These are phyloP conservation scores for Spodoptera frugiperda DNA, from an alignment of 1,140 invertebrate species.

Conservation along the genomic window DNA sequence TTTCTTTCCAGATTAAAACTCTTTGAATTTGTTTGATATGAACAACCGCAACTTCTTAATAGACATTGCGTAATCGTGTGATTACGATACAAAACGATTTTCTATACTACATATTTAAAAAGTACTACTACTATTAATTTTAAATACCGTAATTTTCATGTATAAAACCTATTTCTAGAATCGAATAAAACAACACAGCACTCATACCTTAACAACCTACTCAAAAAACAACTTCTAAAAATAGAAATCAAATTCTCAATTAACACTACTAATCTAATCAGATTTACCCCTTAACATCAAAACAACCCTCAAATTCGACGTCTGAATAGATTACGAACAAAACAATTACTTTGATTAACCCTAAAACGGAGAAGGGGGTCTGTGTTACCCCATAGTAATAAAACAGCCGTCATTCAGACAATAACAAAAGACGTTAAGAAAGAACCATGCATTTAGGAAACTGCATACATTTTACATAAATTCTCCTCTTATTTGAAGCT, in stretches of 20 bases:
- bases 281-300: background rate
- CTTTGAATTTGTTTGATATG: too few relatives aligned
- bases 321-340: slow-evolving; percentile 23
- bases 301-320: slow-evolving; percentile 14
- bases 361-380: background rate
- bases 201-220: background rate
- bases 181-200: background rate
- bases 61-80: too few relatives aligned
- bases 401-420: background rate
- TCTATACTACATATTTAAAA: too few relatives aligned
- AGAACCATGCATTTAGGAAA: slow-evolving; percentile 10
- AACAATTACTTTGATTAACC: slow-evolving; percentile 41
- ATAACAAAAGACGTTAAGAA: slow-evolving; percentile 9
- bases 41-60: too few relatives aligned
- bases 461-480: slow-evolving; percentile 36
- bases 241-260: background rate
- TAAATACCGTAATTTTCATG: too few relatives aligned
- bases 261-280: slow-evolving; percentile 18
- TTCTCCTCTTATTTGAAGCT: background rate
- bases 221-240: too few relatives aligned
- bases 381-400: background rate
- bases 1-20: too few relatives aligned
- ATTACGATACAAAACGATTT: too few relatives aligned
- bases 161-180: too few relatives aligned
- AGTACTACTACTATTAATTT: too few relatives aligned